A percentile compares a stretch with the other conserved stretches of the same genome.
These are phyloP conservation scores for Jaculus jaculus DNA, from an alignment of 2,113 vertebrate genomes.

Conservation along the genomic window DNA sequence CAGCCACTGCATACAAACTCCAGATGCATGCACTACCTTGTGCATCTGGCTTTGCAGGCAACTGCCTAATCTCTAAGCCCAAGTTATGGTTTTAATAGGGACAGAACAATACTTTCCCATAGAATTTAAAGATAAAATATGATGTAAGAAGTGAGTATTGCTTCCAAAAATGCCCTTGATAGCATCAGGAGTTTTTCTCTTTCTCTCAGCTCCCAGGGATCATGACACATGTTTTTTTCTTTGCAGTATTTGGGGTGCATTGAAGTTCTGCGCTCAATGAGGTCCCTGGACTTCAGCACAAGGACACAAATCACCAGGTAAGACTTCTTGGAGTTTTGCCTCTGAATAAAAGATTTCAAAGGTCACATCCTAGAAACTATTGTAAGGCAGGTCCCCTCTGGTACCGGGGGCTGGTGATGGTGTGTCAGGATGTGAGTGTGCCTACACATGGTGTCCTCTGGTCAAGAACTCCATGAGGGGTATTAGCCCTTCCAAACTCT, in stretches of 20 bases:
- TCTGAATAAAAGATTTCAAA: background rate
- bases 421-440: background rate
- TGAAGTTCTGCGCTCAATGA: constrained; percentile 90
- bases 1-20: too few species aligned
- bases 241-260: constrained; percentile 90
- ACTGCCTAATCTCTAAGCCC: too few species aligned
- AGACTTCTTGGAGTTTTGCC: constrained; percentile 58
- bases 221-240: constrained; percentile 68
- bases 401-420: background rate
- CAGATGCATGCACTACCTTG: too few species aligned
- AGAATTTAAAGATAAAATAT: background rate
- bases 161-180: background rate
- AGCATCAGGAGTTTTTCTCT: background rate
- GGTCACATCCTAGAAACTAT: background rate
- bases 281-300: constrained; percentile 89
- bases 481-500: background rate
- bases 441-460: background rate
- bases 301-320: constrained; percentile 90
- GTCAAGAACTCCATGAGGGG: background rate
- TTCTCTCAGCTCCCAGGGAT: constrained; percentile 8
- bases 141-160: background rate
- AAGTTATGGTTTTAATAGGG: background rate
- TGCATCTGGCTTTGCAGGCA: background rate
- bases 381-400: background rate
- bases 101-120: too few species aligned